Conservation (phyloP, 2,797 vertebrate species). For the Hydrocynus forskahlii region DNA sequence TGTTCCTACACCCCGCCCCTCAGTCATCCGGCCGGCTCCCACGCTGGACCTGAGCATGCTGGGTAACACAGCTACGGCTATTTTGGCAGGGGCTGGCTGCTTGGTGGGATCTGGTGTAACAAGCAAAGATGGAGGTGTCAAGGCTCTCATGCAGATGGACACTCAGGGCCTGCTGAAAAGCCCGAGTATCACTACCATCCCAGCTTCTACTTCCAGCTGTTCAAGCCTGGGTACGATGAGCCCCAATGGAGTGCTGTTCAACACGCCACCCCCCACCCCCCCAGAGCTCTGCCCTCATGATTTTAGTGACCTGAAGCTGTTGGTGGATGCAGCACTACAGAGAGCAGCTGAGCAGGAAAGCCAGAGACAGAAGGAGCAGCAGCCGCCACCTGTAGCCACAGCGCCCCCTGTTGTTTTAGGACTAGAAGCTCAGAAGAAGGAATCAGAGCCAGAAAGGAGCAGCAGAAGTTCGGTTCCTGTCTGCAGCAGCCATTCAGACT, state of each 20-base stretch:
- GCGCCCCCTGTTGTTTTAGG: constrained; percentile 6
- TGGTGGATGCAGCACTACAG: constrained; percentile 90
- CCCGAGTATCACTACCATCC: constrained; percentile 44
- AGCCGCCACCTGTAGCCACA: constrained; percentile 57
- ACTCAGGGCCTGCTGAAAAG: constrained; percentile 72
- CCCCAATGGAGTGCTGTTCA: constrained; percentile 85
- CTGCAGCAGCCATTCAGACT: constrained; percentile 66
- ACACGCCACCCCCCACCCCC: constrained; percentile 89
- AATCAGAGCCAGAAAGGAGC: background rate
- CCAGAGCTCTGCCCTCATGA: constrained; percentile 88
- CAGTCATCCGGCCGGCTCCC: constrained; percentile 78
- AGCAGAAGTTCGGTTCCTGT: constrained; percentile 55
- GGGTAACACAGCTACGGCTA: constrained; percentile 83
- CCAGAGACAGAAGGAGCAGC: constrained; percentile 71
- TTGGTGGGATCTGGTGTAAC: constrained; percentile 56
- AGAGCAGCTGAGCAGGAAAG: constrained; percentile 89
- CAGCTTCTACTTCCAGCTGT: constrained; percentile 36
- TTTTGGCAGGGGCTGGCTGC: constrained; percentile 72
- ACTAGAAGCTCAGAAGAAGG: background rate
- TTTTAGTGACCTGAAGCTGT: constrained; percentile 90
- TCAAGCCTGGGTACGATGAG: constrained; percentile 75
- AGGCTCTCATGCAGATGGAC: constrained; percentile 78
- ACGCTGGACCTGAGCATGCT: constrained; percentile 84
- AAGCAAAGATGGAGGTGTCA: constrained; percentile 70
- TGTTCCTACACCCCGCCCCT: constrained; percentile 60